Base-by-base conservation (phyloP, 2,888 invertebrate species). In the Timema podura region DNA sequence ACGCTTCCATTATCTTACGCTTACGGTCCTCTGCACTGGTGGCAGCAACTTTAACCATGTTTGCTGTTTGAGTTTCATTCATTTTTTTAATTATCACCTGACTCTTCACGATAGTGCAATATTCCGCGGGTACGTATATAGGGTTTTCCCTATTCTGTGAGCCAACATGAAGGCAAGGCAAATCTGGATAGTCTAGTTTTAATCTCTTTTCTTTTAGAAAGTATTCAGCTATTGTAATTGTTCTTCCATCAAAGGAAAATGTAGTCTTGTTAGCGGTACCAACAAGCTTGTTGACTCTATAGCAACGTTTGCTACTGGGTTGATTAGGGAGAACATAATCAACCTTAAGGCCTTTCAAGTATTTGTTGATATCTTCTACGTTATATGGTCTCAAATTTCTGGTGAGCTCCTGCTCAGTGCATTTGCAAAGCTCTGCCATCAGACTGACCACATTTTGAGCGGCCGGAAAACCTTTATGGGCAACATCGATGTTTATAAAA, bases 101-200 rank as follows among this genome's bases (percentile, higher is more conserved):
- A 0, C 93, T 95, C 54, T 86, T 85, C 0, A 90, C 84, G 30
- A 98, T 88, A 9, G 85, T 85, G 77, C 95, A 90, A 9, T 95
- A 83, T 81, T 98, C 98, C 54, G 91, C 81, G 0, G 98, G 98
- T 69, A 96, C 84, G 76, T 88, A 89, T 65, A 94, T 91, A 72
- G 85, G 87, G 76, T 88, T 91, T 11, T 83, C 80, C n/a, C 80
- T 77, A 7, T 73, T 71, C 11, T 48, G 65, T 5, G 79, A 76
- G 0, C 95, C 95, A 5, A 97, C 95, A 87, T 92, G 92, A 59
- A 99, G 79, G 76, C 94, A 94, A 30, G 93, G 96, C 69, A 95
- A 80, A 64, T 91, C 79, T 0, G 93, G 91, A 79, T 84, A 89
- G 75, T 79, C 75, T 44, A 91, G 78, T 73, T 77, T 80, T 78